Conservation (phyloP, 1,140 invertebrate species). For the Mesaphorura yosii region DNA sequence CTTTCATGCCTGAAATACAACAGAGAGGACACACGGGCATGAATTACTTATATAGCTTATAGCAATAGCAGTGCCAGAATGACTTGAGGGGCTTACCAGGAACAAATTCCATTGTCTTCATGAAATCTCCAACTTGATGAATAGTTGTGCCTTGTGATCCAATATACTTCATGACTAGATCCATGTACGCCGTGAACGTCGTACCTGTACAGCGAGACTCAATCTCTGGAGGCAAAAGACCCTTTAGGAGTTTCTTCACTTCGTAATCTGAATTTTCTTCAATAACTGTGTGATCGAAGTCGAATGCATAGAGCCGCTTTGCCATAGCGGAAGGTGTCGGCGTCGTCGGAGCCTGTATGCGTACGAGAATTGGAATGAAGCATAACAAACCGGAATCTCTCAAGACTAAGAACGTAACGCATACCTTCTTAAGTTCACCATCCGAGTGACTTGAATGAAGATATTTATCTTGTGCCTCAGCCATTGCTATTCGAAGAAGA, state of each 20-base stretch:
- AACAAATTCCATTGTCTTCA: constrained; percentile 12
- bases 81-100: constrained; percentile 10
- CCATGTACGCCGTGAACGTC: constrained; percentile 27
- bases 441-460: no score
- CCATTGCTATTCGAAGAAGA: no score
- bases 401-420: no score
- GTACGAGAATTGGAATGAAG: no score
- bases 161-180: constrained; percentile 18
- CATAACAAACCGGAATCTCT: no score
- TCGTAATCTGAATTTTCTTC: constrained; percentile 27
- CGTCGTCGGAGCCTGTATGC: no score
- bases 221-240: constrained; percentile 15
- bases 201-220: constrained; percentile 9
- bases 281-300: constrained; percentile 29
- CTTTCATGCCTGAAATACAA: constrained; percentile 18
- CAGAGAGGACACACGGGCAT: neutral
- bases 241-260: constrained; percentile 15
- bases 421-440: no score
- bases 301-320: constrained; percentile 29
- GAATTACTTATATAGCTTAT: neutral
- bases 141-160: constrained; percentile 17
- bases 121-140: constrained; percentile 7
- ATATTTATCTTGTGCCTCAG: no score
- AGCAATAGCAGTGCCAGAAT: neutral
- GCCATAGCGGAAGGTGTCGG: no score